Evolutionary conservation across 2,797 vertebrate species (phyloP), one percentile per base, ranked within the genome.

Genomic region (Cheirogaleus major): DNA sequence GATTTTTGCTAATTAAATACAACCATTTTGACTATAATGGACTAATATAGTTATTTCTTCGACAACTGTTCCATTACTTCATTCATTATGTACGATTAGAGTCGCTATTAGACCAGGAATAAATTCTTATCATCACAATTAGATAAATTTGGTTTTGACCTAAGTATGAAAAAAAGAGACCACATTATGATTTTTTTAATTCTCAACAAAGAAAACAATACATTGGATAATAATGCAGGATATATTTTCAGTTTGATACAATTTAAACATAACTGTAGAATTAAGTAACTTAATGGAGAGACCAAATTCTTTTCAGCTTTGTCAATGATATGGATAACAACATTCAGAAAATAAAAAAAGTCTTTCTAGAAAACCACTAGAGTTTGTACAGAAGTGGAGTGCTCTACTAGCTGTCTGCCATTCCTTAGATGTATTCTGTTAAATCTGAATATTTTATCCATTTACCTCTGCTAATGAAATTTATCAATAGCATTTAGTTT

Each of bases 191-290:
- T 83, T 90, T 88, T 75, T 89, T 89, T 84, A 96, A 76, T 50
- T 94, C 43, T 75, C 73, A 91, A 89, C 48, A 61, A 75, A 79
- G 90, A 81, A 94, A 93, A 65, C 35, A 85, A 67, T 45, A 65
- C 27, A 81, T 79, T 82, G 45, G 32, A 57, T 93, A 86, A 81
- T 69, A 80, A 88, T 50, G 11, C 8, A 95, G 30, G 76, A 84
- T 92, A 73, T 52, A 84, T 61, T 96, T 90, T 93, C 67, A 91
- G 52, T 35, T 72, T 95, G 79, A 78, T 85, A 63, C 4, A 81
- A 81, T 85, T 93, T 94, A 89, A 72, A 95, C 55, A 91, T 91
- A 93, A 91, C 70, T 96, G 32, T 43, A 65, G 27, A 89, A 69
- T 76, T 89, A 75, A 90, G 41, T 48, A 91, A 59, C 35, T 85